Conservation (phyloP, 2,797 vertebrate genomes). For the Tiaroga cobitis region DNA sequence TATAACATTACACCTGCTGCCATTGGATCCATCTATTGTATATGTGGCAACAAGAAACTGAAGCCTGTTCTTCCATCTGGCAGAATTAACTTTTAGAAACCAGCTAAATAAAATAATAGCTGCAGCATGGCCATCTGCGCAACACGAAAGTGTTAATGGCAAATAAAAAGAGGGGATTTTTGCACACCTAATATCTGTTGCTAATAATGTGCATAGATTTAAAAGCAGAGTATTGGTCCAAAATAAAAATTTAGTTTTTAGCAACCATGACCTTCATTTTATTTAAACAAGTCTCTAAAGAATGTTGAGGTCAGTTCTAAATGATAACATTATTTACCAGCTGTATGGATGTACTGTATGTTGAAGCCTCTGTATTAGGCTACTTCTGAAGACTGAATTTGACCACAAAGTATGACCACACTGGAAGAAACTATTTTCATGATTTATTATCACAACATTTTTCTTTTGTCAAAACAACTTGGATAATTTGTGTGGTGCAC, state of each 20-base stretch:
- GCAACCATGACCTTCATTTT: background rate
- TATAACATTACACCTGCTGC: conserved; percentile 61
- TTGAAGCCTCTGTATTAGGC: background rate
- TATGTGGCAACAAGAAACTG: background rate
- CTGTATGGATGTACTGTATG: too few relatives aligned
- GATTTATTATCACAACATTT: too few relatives aligned
- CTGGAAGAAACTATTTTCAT: too few relatives aligned
- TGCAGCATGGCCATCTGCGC: background rate
- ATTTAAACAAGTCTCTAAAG: background rate
- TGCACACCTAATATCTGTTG: background rate
- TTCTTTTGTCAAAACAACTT: too few relatives aligned
- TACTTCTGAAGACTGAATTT: background rate
- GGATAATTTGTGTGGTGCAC: too few relatives aligned
- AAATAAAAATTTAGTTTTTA: background rate
- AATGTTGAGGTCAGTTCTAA: background rate
- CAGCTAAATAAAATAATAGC: background rate
- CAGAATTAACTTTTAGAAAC: background rate
- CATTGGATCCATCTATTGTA: background rate
- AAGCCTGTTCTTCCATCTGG: background rate
- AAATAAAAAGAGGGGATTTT: background rate
- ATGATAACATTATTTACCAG: background rate
- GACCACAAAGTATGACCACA: too few relatives aligned
- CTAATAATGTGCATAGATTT: conserved; percentile 3
- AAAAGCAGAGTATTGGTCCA: background rate
- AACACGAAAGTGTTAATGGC: background rate